phyloP scores from a whole-genome alignment of 2,888 invertebrate species.

The Patella pellucida region DNA sequence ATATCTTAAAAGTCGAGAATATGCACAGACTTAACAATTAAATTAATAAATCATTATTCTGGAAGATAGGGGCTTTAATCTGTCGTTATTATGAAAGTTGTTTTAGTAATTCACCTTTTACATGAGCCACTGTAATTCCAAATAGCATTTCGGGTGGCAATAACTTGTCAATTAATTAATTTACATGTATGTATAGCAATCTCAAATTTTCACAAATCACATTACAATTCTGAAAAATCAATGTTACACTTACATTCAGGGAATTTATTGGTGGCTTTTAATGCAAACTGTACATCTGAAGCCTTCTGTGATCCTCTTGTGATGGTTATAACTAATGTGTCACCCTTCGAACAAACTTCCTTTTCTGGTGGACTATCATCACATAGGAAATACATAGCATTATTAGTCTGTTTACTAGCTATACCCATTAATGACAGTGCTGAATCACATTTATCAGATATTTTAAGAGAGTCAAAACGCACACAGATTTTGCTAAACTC shows the following conservation, averaged over 20 bases:
- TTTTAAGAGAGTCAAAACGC: background rate
- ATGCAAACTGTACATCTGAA: background rate
- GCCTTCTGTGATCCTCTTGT: background rate
- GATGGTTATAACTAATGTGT: background rate
- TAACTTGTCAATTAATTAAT: too few species aligned
- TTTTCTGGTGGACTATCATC: background rate
- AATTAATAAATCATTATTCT: too few species aligned
- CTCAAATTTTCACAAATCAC: too few species aligned
- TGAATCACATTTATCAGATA: constrained; percentile 7
- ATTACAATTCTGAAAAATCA: too few species aligned
- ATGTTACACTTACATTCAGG: background rate
- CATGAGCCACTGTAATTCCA: too few species aligned
- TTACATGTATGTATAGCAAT: too few species aligned
- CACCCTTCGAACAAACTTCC: background rate
- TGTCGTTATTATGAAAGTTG: too few species aligned
- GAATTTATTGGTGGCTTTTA: constrained; percentile 1
- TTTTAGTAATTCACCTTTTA: too few species aligned
- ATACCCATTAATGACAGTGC: background rate
- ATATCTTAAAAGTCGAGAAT: too few species aligned
- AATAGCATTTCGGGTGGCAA: too few species aligned
- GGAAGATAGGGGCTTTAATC: too few species aligned
- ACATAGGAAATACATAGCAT: background rate
- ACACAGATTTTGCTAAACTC: background rate
- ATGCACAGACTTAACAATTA: too few species aligned
- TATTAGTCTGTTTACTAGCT: background rate